Percentiles rank a stretch among this genome's conserved stretches.
These are phyloP conservation scores for Emys orbicularis DNA, from an alignment of 2,797 vertebrate species.

Conservation along the genomic window DNA sequence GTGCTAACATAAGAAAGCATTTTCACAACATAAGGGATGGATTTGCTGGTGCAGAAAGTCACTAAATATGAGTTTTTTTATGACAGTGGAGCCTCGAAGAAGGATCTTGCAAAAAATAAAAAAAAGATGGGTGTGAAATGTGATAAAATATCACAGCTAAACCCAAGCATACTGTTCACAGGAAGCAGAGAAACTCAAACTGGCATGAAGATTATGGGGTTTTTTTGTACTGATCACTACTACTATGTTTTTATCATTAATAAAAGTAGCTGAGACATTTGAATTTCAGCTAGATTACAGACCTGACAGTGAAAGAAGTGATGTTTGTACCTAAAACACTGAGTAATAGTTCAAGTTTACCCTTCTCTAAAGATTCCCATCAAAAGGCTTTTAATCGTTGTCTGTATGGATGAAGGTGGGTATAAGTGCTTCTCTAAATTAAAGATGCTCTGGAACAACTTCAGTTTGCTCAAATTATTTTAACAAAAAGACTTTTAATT, in stretches of 20 bases:
- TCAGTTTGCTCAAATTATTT: background rate
- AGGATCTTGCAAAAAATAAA: background rate
- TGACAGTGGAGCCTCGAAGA: background rate
- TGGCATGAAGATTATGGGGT: background rate
- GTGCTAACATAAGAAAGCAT: background rate
- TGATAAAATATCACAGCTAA: background rate
- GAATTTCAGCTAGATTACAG: background rate
- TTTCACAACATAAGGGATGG: background rate
- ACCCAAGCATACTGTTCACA: background rate
- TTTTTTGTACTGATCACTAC: background rate
- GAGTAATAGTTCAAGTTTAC: background rate
- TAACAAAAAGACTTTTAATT: background rate
- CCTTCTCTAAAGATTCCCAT: conserved; percentile 12
- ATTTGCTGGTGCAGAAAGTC: background rate
- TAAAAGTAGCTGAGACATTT: background rate
- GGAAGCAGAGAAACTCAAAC: background rate
- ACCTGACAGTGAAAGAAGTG: conserved; percentile 6
- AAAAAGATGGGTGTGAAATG: background rate
- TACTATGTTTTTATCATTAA: background rate
- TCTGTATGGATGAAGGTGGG: background rate
- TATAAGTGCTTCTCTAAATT: background rate
- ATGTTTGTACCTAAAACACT: background rate
- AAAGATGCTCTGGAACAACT: background rate
- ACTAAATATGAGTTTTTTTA: background rate
- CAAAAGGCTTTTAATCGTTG: background rate